phyloP scores from a whole-genome alignment of 2,113 vertebrate species.

The Hippocampus guttulatus region DNA sequence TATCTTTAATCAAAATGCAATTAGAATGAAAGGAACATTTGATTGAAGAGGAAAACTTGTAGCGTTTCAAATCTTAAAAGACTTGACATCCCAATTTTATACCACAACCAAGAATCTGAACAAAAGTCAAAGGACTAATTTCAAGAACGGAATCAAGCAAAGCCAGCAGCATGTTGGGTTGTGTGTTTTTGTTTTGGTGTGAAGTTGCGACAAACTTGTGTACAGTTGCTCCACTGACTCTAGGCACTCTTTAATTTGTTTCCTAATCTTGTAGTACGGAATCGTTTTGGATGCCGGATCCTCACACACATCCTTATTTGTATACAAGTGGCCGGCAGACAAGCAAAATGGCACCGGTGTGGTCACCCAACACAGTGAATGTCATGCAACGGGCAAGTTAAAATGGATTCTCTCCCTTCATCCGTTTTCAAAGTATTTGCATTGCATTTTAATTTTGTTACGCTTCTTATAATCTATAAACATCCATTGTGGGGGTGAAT shows the following conservation, averaged over 20 bases:
- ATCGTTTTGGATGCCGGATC: slow-evolving; percentile 88
- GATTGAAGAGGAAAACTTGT: background rate
- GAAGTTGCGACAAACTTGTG: background rate
- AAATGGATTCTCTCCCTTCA: background rate
- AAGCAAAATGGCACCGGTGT: slow-evolving; percentile 85
- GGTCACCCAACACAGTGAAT: slow-evolving; percentile 79
- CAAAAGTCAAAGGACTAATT: too few species aligned
- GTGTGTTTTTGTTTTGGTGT: too few species aligned
- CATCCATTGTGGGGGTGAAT: too few species aligned
- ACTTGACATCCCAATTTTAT: too few species aligned
- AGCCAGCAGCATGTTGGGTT: too few species aligned
- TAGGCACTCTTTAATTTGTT: background rate
- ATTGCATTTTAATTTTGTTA: too few species aligned
- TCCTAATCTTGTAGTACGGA: slow-evolving; percentile 73
- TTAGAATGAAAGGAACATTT: background rate
- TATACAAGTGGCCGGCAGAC: slow-evolving; percentile 81
- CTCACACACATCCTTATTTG: slow-evolving; percentile 82
- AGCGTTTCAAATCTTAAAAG: too few species aligned
- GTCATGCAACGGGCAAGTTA: slow-evolving; percentile 70
- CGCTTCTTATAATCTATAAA: too few species aligned
- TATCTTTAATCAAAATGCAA: background rate
- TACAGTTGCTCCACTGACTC: background rate
- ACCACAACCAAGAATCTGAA: too few species aligned
- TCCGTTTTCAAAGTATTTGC: background rate
- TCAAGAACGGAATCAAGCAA: too few species aligned